These are phyloP conservation scores for Corythucha ciliata DNA, from an alignment of 2,888 invertebrate genomes.

Conservation along the genomic window DNA sequence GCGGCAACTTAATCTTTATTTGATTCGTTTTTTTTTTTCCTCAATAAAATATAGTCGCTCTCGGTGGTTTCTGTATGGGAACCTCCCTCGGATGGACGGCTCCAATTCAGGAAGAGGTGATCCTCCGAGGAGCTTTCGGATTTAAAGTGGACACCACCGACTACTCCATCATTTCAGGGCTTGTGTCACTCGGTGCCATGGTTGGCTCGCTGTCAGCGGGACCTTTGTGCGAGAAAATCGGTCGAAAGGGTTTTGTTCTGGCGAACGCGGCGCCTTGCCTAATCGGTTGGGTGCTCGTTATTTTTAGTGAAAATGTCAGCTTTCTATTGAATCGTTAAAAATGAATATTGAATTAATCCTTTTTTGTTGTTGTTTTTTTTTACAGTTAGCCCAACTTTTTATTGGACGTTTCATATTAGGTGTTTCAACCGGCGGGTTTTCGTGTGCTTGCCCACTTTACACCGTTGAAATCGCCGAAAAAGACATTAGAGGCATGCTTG, in stretches of 20 bases:
- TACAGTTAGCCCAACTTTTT: too few relatives aligned
- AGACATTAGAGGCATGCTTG: constrained; percentile 70
- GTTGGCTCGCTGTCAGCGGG: constrained; percentile 64
- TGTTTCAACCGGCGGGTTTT: constrained; percentile 67
- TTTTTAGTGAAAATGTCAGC: too few relatives aligned
- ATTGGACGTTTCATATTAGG: constrained; percentile 63
- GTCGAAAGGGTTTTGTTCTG: constrained; percentile 63
- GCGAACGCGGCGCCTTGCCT: constrained; percentile 56
- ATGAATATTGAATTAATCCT: too few relatives aligned
- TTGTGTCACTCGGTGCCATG: constrained; percentile 62
- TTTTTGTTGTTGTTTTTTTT: too few relatives aligned
- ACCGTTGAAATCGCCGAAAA: constrained; percentile 78
- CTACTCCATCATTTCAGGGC: constrained; percentile 49
- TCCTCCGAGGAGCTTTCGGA: too few relatives aligned
- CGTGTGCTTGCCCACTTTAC: constrained; percentile 74
- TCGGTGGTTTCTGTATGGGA: constrained; percentile 70
- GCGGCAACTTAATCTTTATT: too few relatives aligned
- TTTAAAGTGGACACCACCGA: too few relatives aligned
- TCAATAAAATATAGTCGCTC: too few relatives aligned
- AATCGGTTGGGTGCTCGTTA: constrained; percentile 66
- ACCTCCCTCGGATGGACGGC: constrained; percentile 69
- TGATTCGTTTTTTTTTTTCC: too few relatives aligned
- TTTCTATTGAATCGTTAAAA: too few relatives aligned
- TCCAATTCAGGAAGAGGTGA: constrained; percentile 49
- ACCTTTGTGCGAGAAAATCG: constrained; percentile 55